Percentiles rank a stretch among this genome's conserved stretches.
These are phyloP conservation scores for Hestina assimilis DNA, from an alignment of 1,140 invertebrate species.

Conservation along the genomic window DNA sequence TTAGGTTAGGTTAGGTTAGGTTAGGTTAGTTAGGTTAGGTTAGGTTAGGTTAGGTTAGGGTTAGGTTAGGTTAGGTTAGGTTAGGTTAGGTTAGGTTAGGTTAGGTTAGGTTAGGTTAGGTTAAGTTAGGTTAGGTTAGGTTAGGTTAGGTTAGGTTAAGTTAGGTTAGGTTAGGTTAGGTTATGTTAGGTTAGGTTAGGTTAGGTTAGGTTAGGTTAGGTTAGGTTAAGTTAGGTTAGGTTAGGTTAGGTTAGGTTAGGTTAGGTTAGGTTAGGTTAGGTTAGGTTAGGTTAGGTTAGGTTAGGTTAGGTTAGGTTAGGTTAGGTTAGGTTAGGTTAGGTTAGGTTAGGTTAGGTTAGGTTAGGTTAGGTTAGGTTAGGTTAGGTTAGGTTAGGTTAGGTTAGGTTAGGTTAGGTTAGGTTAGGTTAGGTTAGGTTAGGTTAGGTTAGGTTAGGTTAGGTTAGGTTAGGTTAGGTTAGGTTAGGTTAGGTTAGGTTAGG, in stretches of 20 bases:
- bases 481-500: background rate
- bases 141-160: constrained; percentile 35
- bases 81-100: constrained; percentile 35
- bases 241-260: constrained; percentile 34
- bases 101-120: constrained; percentile 36
- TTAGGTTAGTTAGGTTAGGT: constrained; percentile 36
- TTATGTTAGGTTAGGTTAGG: constrained; percentile 35
- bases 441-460: background rate
- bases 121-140: constrained; percentile 36
- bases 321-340: constrained; percentile 38
- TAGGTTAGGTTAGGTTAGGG: constrained; percentile 34
- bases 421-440: background rate
- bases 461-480: background rate
- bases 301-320: constrained; percentile 38
- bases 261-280: constrained; percentile 38
- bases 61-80: constrained; percentile 4
- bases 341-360: constrained; percentile 37
- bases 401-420: constrained; percentile 28
- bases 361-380: constrained; percentile 37
- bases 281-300: constrained; percentile 37
- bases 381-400: constrained; percentile 18
- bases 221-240: constrained; percentile 33
- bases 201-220: constrained; percentile 23
- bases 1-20: constrained; percentile 38
- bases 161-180: constrained; percentile 36